Evolutionary conservation across 2,888 invertebrate species (phyloP).

Genomic region (Mesochorus sp.): DNA sequence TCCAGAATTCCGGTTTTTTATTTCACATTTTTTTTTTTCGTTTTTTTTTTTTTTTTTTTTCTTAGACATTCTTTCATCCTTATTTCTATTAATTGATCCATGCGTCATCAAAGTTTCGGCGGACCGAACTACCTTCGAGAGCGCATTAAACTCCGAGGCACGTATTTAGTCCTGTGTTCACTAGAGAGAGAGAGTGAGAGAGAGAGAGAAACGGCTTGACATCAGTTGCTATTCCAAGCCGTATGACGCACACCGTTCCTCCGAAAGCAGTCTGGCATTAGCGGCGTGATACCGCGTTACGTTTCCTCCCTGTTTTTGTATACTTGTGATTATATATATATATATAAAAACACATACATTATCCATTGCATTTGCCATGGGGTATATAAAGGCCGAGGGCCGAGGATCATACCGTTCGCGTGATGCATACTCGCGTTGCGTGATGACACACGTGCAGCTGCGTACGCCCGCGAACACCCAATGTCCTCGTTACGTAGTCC

Average conservation of each 20-base stretch:
- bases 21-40: background rate
- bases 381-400: background rate
- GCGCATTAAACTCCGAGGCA: constrained; percentile 32
- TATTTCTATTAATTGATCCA: constrained; percentile 30
- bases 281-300: constrained; percentile 35
- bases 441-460: constrained; percentile 12
- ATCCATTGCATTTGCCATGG: constrained; percentile 9
- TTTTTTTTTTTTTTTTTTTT: background rate
- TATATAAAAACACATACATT: background rate
- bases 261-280: constrained; percentile 26
- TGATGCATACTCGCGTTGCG: constrained; percentile 28
- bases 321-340: background rate
- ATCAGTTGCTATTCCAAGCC: constrained; percentile 80
- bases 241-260: constrained; percentile 75
- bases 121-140: constrained; percentile 4
- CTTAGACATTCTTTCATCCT: constrained; percentile 19
- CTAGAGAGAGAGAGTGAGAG: constrained; percentile 14
- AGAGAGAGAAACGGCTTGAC: constrained; percentile 72
- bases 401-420: constrained; percentile 24
- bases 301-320: constrained; percentile 2
- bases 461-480: background rate
- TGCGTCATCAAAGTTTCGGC: constrained; percentile 38
- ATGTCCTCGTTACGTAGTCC: constrained; percentile 10
- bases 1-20: background rate
- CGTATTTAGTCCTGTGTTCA: constrained; percentile 38